These are phyloP conservation scores for Lycocorax pyrrhopterus DNA, from an alignment of 2,113 vertebrate species.

Conservation along the genomic window DNA sequence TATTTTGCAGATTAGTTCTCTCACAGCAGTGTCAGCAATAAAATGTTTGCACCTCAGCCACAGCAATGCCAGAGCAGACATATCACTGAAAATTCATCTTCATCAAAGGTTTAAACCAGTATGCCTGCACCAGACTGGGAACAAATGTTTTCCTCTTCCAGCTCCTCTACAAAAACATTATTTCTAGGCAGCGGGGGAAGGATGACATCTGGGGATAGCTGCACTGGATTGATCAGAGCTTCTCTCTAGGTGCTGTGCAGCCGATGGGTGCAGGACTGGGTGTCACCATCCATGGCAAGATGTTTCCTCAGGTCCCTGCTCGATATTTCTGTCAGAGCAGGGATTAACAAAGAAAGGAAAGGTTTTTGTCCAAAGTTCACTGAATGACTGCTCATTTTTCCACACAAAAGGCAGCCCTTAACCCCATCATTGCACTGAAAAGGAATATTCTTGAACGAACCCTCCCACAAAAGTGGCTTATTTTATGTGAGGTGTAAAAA, in stretches of 20 bases:
- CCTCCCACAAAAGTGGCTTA: neutral
- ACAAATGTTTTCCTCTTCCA: neutral
- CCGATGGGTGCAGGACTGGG: neutral
- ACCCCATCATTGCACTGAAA: neutral
- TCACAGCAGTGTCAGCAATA: conserved; percentile 10
- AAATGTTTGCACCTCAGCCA: neutral
- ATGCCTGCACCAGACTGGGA: accelerated
- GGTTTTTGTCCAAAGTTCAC: neutral
- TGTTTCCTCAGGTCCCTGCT: neutral
- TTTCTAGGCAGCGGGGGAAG: neutral
- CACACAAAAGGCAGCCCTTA: neutral
- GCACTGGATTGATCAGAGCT: neutral
- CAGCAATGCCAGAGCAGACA: neutral
- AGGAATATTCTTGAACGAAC: neutral
- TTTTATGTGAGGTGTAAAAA: neutral
- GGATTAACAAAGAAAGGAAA: neutral
- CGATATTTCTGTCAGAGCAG: neutral
- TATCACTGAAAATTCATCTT: neutral
- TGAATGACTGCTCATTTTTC: neutral
- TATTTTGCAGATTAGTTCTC: conserved; percentile 19
- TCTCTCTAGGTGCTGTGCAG: neutral
- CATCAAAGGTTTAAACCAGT: neutral
- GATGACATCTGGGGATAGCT: neutral
- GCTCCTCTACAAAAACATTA: neutral
- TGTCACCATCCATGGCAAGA: neutral